Conservation (phyloP, 2,888 invertebrate species). For the Megaustenia siamemsis region DNA sequence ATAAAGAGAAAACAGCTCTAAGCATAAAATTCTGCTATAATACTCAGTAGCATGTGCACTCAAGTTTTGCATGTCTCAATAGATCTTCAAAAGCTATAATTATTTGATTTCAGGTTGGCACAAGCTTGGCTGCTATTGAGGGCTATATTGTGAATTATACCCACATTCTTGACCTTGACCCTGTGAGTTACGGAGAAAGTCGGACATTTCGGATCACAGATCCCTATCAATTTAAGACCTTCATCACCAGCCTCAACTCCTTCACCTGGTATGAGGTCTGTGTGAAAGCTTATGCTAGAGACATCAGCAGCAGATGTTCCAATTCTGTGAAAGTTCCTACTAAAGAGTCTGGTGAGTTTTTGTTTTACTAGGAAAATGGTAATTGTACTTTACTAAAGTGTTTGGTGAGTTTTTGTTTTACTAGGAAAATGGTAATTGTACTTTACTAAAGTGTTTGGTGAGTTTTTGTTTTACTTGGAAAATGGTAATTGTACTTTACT, state of each 20-base stretch:
- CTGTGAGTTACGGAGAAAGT: constrained; percentile 61
- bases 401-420: too few species aligned
- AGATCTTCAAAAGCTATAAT: too few species aligned
- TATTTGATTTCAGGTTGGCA: constrained; percentile 64
- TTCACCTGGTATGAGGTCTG: constrained; percentile 95
- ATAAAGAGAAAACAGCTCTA: too few species aligned
- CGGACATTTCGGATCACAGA: constrained; percentile 59
- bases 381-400: too few species aligned
- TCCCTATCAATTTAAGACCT: constrained; percentile 64
- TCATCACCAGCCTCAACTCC: constrained; percentile 87
- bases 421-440: too few species aligned
- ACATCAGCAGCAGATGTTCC: constrained; percentile 66
- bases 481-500: too few species aligned
- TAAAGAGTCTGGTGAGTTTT: constrained; percentile 49
- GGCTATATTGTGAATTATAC: constrained; percentile 72
- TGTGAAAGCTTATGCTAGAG: constrained; percentile 86
- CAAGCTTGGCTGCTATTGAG: constrained; percentile 72
- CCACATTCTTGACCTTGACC: constrained; percentile 63
- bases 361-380: too few species aligned
- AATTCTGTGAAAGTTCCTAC: constrained; percentile 69
- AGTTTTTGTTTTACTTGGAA: too few species aligned
- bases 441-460: too few species aligned
- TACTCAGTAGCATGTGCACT: too few species aligned
- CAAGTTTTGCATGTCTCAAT: too few species aligned
- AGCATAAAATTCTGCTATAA: too few species aligned